phyloP scores from a whole-genome alignment of 2,797 vertebrate species.

The Perdix hodgsoniae region DNA sequence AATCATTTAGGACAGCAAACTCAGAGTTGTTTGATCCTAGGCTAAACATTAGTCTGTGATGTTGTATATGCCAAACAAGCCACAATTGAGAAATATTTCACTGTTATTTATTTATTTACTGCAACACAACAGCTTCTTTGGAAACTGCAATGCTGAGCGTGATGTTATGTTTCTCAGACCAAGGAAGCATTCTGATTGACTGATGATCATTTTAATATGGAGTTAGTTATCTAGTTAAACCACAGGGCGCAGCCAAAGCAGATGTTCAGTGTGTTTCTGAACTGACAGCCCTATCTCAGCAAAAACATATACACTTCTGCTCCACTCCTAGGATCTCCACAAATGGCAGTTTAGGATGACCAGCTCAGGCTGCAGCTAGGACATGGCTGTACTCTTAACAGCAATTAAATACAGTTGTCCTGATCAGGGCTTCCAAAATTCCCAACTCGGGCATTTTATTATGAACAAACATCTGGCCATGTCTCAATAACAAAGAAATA shows the following conservation, averaged over 20 bases:
- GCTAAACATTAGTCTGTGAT: conserved; percentile 30
- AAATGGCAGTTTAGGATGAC: not conserved
- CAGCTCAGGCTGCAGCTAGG: not conserved
- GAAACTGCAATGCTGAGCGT: not conserved
- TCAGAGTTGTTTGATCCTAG: not conserved
- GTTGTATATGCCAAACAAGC: not conserved
- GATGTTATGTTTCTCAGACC: conserved; percentile 36
- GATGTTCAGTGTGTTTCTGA: conserved; percentile 52
- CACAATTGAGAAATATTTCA: not conserved
- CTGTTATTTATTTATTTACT: not conserved
- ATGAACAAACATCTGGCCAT: conserved; percentile 67
- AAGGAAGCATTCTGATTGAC: conserved; percentile 60
- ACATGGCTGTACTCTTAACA: conserved; percentile 14
- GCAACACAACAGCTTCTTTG: not conserved
- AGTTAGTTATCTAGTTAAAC: conserved; percentile 56
- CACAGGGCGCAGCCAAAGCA: conserved; percentile 49
- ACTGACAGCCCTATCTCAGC: conserved; percentile 40
- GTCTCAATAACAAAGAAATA: conserved; percentile 63
- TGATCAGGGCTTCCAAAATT: conserved; percentile 61
- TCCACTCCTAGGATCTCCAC: not conserved
- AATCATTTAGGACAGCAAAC: conserved; percentile 12
- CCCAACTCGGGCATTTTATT: conserved; percentile 1
- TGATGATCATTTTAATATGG: conserved; percentile 56
- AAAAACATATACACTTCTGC: not conserved
- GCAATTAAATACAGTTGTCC: conserved; percentile 55